A percentile compares a stretch with the other conserved stretches of the same genome.
phyloP scores from a whole-genome alignment of 37 sponge, comb jelly and placozoan genomes.

The Cliona cf. orientalis region DNA sequence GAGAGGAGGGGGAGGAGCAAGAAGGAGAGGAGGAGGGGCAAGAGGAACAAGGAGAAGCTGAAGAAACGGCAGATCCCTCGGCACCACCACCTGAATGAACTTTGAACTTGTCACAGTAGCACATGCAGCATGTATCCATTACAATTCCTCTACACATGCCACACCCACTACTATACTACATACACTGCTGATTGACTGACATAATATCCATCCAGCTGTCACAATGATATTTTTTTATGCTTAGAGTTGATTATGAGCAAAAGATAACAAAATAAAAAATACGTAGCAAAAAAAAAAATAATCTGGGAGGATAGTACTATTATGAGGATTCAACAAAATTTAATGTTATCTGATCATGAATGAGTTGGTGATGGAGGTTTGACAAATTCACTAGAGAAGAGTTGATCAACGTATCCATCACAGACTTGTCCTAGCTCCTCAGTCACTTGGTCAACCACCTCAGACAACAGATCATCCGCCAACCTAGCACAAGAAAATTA shows the following conservation, averaged over 20 bases:
- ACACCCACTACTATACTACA: no score
- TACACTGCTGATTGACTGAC: not conserved
- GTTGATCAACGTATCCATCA: constrained; percentile 27
- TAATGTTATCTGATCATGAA: not conserved
- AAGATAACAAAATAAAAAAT: no score
- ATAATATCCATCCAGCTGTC: not conserved
- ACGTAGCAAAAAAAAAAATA: not conserved
- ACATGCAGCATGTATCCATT: no score
- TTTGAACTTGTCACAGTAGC: no score
- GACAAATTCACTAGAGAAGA: constrained; percentile 41
- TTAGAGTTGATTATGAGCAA: no score
- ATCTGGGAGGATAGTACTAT: not conserved
- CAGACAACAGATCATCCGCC: constrained; percentile 46
- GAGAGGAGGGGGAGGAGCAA: not conserved
- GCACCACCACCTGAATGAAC: not conserved
- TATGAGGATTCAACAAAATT: not conserved
- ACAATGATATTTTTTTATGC: no score
- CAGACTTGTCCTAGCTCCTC: constrained; percentile 33
- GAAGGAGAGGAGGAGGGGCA: not conserved
- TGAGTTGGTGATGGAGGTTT: constrained; percentile 5
- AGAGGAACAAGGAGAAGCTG: not conserved
- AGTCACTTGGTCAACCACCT: constrained; percentile 28
- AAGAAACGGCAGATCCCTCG: no score
- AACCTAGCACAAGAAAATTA: constrained; percentile 14
- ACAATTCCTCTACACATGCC: no score